A percentile compares a stretch with the other conserved stretches of the same genome.
Evolutionary conservation across 2,113 vertebrate species (phyloP).

Genomic region (Numenius arquata): DNA sequence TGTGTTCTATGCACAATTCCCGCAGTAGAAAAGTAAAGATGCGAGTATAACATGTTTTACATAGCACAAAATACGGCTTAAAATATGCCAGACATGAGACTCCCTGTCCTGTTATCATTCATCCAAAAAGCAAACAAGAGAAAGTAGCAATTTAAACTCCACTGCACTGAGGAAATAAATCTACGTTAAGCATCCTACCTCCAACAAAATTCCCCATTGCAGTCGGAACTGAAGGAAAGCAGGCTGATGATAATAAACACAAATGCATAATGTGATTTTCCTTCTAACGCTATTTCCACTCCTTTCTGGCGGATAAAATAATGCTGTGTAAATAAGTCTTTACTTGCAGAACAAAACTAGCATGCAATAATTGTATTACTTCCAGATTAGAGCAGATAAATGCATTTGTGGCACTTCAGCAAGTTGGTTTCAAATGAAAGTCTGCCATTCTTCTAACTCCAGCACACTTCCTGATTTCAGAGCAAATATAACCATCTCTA

Average conservation of each 20-base stretch:
- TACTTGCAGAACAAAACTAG: conserved; percentile 58
- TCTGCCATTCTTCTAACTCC: conserved; percentile 14
- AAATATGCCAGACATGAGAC: neutral
- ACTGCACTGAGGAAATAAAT: neutral
- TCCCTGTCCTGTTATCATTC: neutral
- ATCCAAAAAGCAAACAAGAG: neutral
- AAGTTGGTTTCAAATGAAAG: conserved; percentile 22
- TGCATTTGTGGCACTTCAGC: conserved; percentile 16
- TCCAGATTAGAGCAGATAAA: conserved; percentile 51
- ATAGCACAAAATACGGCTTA: neutral
- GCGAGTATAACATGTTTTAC: neutral
- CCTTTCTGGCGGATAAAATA: conserved; percentile 55
- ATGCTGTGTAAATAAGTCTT: conserved; percentile 59
- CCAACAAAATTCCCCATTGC: neutral
- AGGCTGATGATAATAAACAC: conserved; percentile 29
- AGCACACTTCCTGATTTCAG: neutral
- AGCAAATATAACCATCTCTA: neutral
- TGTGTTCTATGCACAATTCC: neutral
- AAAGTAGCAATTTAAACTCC: neutral
- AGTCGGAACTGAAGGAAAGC: conserved; percentile 13
- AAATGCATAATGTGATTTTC: conserved; percentile 52
- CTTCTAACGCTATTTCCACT: conserved; percentile 60
- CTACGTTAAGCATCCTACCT: neutral
- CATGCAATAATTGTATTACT: conserved; percentile 52
- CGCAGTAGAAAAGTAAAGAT: neutral